A percentile compares a stretch with the other conserved stretches of the same genome.
phyloP scores from a whole-genome alignment of 2,888 invertebrate genomes.

The Agrenia bidenticulata region DNA sequence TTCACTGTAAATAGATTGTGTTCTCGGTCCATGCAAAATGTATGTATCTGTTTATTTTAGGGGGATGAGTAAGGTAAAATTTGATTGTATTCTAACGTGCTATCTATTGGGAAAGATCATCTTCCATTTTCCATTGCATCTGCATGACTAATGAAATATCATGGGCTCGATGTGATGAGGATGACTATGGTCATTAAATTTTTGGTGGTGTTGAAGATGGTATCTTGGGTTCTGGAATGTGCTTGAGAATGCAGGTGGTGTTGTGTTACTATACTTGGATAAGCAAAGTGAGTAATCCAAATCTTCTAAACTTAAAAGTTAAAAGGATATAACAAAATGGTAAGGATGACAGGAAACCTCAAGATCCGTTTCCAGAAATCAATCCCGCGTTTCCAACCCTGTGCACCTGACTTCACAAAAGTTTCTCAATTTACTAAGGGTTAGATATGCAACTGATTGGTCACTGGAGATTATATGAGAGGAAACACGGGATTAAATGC shows the following conservation, averaged over 20 bases:
- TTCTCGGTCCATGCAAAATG: neutral
- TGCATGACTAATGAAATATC: no score
- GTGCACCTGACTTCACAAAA: no score
- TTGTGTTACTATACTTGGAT: no score
- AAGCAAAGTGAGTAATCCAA: no score
- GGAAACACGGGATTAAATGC: no score
- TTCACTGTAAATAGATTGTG: neutral
- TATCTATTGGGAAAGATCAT: slow-evolving; percentile 2
- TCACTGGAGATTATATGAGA: no score
- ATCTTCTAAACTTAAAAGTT: no score
- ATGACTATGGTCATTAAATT: neutral
- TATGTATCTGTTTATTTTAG: neutral
- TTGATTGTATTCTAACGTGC: neutral
- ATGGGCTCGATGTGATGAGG: neutral
- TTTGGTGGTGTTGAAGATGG: no score
- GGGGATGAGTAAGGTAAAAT: neutral
- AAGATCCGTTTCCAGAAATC: neutral
- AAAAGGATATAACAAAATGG: neutral
- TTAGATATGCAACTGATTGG: no score
- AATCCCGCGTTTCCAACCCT: neutral
- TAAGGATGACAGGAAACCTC: slow-evolving; percentile 3
- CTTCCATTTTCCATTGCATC: neutral
- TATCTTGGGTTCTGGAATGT: no score
- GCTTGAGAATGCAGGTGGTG: no score
- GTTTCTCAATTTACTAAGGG: no score